Base-by-base conservation (phyloP, 1,140 invertebrate genomes). In the Heliconius congener region DNA sequence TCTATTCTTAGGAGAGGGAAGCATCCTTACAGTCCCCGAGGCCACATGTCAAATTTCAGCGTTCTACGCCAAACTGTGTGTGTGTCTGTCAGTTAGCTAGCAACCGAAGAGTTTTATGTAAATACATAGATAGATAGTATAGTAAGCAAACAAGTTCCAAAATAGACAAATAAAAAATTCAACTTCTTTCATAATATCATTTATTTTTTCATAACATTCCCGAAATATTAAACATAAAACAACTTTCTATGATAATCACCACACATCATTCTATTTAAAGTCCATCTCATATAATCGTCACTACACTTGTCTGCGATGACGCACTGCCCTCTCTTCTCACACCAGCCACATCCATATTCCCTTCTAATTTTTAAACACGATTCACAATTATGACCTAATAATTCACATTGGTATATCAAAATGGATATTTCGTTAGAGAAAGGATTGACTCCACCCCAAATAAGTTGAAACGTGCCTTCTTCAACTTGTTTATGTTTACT, bases 311-410 rank as follows among this genome's bases (percentile, higher is more conserved):
- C 82, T 18, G 77, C 76, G 11, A 86, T 75, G 11, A 86, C 84
- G 81, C 87, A 88, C 19, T 37, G 81, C 0, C 80, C 66, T 34
- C 55, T 70, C 18, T 73, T 77, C 37, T 82, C 71, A 79, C 87
- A 90, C 88, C 88, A 90, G 18, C 87, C 84, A 70, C 87, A 90
- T 9, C 77, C 83, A 71, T 87, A 90, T 73, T 83, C 82, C 1
- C 72, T n/a, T 8, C 82, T 81, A 42, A 87, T 82, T n/a, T 37
- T n/a, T 39, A 39, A 80, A 73, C 87, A 90, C 18, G 76, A 71
- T 72, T 81, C 79, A 81, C 85, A 86, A 19, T 77, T 50, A 27
- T 16, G 11, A 11, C 71, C 78, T 52, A 86, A 74, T 13, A 39
- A 9, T 79, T 85, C 82, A 80, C 82, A 86, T 39, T 80, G 74